Base-by-base conservation (phyloP, 1,140 invertebrate genomes). In the Phthorimaea operculella region DNA sequence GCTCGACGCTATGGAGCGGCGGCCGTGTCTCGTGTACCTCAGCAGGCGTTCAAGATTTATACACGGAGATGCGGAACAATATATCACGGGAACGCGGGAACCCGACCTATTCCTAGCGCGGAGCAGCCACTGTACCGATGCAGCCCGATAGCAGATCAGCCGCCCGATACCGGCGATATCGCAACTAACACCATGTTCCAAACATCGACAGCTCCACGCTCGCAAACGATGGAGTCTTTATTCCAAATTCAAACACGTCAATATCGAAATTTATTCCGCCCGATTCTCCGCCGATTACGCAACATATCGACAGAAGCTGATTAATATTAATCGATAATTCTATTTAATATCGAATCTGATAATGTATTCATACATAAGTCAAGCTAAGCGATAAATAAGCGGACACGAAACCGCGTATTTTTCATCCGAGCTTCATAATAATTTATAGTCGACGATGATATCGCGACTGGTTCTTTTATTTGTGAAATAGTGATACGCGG, bases 31-130 rank as follows among this genome's bases (percentile, higher is more conserved):
- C 78, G 75, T 85, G 81, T 85, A 79, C 82, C 82, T 85, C 82
- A 85, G 82, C 82, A 79, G 79, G 82, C 78, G 79, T 79, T 73
- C 79, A 73, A 79, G 82, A 85, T 85, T 85, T 85, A 84, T 84
- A 76, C 70, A 76, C 63, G 70, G 78, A 79, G 77, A 80, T 79
- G 76, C 74, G 75, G 72, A 72, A 79, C 79, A 76, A 85, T 85
- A 85, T 85, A 83, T 85, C 82, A 85, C 81, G 70, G 63, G 55
- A 74, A 73, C 76, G 74, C 74, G 76, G 74, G 77, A 78, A 82
- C 81, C 69, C 77, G 70, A 82, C 77, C 79, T 84, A 82, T 76
- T 75, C 76, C 79, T 81, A 79, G 77, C 73, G 70, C 63, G 66
- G 66, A 72, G 59, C 74, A 74, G 78, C 77, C 78, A 82, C 79